Base-by-base conservation (phyloP, 2,888 invertebrate species). In the Rhynchonema sp. region DNA sequence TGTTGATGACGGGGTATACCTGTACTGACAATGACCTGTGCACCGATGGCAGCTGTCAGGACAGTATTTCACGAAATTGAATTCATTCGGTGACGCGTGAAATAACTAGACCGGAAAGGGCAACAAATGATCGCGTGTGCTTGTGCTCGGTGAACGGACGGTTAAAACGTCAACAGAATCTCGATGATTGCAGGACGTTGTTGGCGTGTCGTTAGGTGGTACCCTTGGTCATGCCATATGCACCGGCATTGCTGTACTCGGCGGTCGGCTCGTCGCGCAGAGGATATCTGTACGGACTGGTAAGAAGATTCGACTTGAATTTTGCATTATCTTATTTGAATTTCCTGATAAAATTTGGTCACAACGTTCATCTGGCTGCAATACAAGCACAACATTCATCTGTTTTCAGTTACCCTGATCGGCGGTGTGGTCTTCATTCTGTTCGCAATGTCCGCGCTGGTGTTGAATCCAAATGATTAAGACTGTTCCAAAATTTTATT, bases 231-330 rank as follows among this genome's bases (percentile, higher is more conserved):
- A 98, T 77, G 84, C 87, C 20, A 77, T 96, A 61, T 98, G 98
- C 76, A 98, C 98, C 22, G 92, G 92, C 1, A 77, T 98, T 66
- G 98, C 98, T 65, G 96, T 98, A 59, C 79, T 98, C 66, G 94
- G 94, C 49, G 98, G 98, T 0, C 80, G 94, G 69, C 86, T 96
- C 80, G 84, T 98, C 66, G 94, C 96, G 55, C 88, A 92, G 75
- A 86, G 84, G 79, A 96, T 98, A 73, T 96, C 96, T 66, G 90
- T 96, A 28, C 80, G 90, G 78, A 92, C 94, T 78, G 89, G 90
- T 91, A 74, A 3, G 49, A 2, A 9, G 1, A n/a, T 57, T 26
- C 26, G 27, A 2, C 29, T n/a, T n/a, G n/a, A n/a, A n/a, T n/a
- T n/a, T n/a, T n/a, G n/a, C n/a, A n/a, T n/a, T n/a, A n/a, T n/a